Conservation (phyloP, 2,888 invertebrate genomes). For the Aelia acuminata region DNA sequence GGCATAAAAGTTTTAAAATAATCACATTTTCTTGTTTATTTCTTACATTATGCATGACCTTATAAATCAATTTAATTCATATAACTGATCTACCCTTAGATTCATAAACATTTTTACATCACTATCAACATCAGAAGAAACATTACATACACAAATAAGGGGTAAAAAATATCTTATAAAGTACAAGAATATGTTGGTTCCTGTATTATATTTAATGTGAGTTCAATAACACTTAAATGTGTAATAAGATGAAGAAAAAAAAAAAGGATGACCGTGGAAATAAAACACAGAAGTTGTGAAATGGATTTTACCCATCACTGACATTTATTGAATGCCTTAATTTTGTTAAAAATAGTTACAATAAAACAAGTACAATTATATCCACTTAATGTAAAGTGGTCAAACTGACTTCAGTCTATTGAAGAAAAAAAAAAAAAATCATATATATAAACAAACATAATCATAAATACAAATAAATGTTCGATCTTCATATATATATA, state of each 20-base stretch:
- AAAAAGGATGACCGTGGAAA: slow-evolving; percentile 23
- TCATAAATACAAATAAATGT: slow-evolving; percentile 57
- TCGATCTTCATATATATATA: slow-evolving; percentile 54
- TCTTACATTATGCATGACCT: slow-evolving; percentile 32
- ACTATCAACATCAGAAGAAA: slow-evolving; percentile 11
- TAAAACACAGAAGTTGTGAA: slow-evolving; percentile 54
- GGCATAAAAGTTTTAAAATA: slow-evolving; percentile 13
- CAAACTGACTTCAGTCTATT: slow-evolving; percentile 59
- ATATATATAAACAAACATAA: slow-evolving; percentile 57
- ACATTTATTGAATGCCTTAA: slow-evolving; percentile 59
- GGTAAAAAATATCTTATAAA: neutral
- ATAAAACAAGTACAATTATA: slow-evolving; percentile 58
- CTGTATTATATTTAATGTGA: slow-evolving; percentile 7
- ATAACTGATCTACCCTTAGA: slow-evolving; percentile 26
- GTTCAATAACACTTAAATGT: neutral
- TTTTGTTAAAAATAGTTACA: slow-evolving; percentile 61
- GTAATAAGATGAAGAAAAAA: neutral
- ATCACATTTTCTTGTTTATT: slow-evolving; percentile 41
- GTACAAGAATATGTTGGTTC: neutral
- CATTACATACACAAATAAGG: slow-evolving; percentile 29
- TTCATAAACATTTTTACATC: slow-evolving; percentile 15
- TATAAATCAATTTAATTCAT: slow-evolving; percentile 28
- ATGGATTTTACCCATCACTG: slow-evolving; percentile 59
- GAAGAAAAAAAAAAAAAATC: slow-evolving; percentile 52
- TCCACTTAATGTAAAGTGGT: slow-evolving; percentile 56